Evolutionary conservation across 2,888 invertebrate species (phyloP).

Genomic region (Anorthoa munda): DNA sequence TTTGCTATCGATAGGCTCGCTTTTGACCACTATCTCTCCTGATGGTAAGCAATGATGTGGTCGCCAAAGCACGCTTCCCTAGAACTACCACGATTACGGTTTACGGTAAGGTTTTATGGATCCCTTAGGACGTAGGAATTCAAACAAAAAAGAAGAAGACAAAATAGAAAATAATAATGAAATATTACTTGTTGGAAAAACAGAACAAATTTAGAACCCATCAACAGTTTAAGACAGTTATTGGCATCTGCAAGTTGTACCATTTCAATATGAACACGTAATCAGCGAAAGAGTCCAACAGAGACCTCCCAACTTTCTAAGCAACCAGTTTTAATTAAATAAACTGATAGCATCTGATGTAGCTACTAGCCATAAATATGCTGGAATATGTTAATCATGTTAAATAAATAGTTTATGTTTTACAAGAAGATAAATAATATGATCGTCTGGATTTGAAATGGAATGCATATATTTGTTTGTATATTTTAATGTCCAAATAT

Average conservation of each 20-base stretch:
- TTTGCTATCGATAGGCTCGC: too few species aligned
- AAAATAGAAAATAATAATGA: background rate
- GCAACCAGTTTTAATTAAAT: conserved; percentile 56
- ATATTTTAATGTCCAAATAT: background rate
- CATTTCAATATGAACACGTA: conserved; percentile 16
- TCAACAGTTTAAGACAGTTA: background rate
- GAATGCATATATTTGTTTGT: background rate
- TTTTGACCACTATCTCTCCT: too few species aligned
- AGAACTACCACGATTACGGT: too few species aligned
- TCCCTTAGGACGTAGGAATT: background rate
- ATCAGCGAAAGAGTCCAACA: background rate
- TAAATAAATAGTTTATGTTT: conserved; percentile 8
- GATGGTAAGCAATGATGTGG: too few species aligned
- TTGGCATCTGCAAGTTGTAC: conserved; percentile 16
- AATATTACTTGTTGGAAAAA: background rate
- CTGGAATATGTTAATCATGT: conserved; percentile 35
- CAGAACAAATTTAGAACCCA: background rate
- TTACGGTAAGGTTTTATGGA: background rate
- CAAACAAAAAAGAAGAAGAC: background rate
- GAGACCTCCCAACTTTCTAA: conserved; percentile 55
- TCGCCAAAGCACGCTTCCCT: too few species aligned
- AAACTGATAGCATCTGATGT: conserved; percentile 46
- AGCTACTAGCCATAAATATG: conserved; percentile 24
- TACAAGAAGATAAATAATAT: conserved; percentile 15
- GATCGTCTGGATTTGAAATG: conserved; percentile 1